phyloP scores from a whole-genome alignment of 2,797 vertebrate species.

The Oophaga sylvatica region DNA sequence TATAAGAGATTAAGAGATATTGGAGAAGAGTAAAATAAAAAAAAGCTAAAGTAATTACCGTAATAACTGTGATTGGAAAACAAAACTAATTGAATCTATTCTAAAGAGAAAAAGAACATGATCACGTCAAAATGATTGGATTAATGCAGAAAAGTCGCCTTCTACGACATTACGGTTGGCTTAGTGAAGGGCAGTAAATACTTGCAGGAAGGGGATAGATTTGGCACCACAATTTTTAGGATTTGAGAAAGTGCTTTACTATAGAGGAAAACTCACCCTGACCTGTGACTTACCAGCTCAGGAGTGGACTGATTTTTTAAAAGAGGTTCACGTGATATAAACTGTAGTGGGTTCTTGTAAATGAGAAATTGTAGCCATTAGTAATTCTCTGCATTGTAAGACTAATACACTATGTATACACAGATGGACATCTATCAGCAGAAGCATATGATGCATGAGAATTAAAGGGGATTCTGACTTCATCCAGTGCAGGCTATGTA shows the following conservation, averaged over 20 bases:
- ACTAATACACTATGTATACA: not conserved
- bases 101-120: not conserved
- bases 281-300: conserved; percentile 83
- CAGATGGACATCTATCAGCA: not conserved
- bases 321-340: conserved; percentile 91
- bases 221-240: not conserved
- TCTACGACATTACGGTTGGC: not conserved
- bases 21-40: conserved; percentile 3
- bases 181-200: conserved; percentile 2
- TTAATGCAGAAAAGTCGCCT: not conserved
- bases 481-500: not conserved
- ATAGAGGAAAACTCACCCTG: conserved; percentile 30
- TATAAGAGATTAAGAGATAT: not conserved
- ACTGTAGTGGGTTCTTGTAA: conserved; percentile 89
- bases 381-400: not conserved
- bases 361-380: conserved; percentile 60
- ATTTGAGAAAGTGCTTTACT: not conserved
- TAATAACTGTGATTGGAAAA: not conserved
- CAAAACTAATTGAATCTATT: not conserved
- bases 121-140: not conserved
- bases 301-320: conserved; percentile 84
- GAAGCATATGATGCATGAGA: not conserved
- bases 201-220: not conserved
- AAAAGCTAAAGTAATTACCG: not conserved
- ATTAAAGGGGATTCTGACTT: not conserved